Evolutionary conservation across 2,888 invertebrate genomes (phyloP).

Genomic region (Oscheius sp.): DNA sequence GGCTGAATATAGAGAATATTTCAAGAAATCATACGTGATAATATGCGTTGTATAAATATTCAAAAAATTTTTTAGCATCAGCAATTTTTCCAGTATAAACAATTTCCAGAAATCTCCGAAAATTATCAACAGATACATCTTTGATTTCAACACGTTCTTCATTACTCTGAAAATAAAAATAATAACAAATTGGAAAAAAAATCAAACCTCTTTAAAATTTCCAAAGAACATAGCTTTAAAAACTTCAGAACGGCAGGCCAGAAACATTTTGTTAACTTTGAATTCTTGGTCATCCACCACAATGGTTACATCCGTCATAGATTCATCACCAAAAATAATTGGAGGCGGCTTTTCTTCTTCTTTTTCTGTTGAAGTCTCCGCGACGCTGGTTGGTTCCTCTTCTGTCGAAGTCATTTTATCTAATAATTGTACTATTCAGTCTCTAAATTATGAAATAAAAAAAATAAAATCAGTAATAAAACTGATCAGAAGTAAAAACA

Average conservation of each 20-base stretch:
- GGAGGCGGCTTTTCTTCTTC: not conserved
- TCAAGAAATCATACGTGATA: no score
- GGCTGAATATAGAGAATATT: no score
- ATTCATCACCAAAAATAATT: not conserved
- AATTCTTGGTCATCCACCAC: not conserved
- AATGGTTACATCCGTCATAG: not conserved
- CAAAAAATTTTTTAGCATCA: no score
- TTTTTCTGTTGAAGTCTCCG: not conserved
- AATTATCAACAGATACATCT: not conserved
- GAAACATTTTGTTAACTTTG: not conserved
- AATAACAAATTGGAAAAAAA: not conserved
- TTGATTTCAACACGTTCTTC: not conserved
- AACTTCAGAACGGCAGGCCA: not conserved
- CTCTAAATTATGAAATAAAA: no score
- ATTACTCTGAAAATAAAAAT: not conserved
- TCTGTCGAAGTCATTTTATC: no score
- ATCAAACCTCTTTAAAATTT: not conserved
- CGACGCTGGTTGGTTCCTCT: no score
- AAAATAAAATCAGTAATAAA: no score
- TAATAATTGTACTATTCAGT: no score
- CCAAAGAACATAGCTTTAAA: constrained; percentile 4
- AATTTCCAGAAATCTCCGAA: no score
- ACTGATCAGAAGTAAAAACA: no score
- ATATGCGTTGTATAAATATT: no score
- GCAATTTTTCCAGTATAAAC: no score